Evolutionary conservation across 2,888 invertebrate species (phyloP), one percentile per base, ranked within the genome.

Genomic region (Melinopterus prodromus): DNA sequence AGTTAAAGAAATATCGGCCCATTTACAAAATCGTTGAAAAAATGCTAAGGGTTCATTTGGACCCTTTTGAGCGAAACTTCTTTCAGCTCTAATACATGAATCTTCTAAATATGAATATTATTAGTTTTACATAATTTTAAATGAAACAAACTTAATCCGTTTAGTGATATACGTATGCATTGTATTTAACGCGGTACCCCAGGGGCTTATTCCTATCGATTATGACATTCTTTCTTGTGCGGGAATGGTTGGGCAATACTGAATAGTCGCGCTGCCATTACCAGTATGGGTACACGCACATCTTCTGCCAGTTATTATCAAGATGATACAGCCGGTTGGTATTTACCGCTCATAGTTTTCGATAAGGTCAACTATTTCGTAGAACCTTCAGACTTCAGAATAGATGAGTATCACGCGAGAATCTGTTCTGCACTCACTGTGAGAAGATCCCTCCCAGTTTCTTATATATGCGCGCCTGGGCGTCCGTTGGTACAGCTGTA

Each of bases 281-380:
- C 53, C 5, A 53, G 53, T 53, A 12, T 53, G 53, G 53, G 53
- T 53, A 2, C 53, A 53, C 53, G 53, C 53, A 53, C 53, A 53
- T 53, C 53, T 53, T 53, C 53, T 53, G 53, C 53, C 7, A 53
- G 53, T 53, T 53, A 53, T 53, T 53, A 53, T 74, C 71, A n/a
- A 74, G 74, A 74, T 74, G 74, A 74, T 36, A 36, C 74, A 35
- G 37, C 37, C 74, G 26, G 35, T 36, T 74, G 74, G 74, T 74
- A 74, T 74, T 74, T 74, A 26, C 71, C 35, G 37, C 15, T 74
- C 74, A 74, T 74, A 26, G 53, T 53, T 53, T 35, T 35, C 35
- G 74, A 74, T 74, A 74, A 74, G 74, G 74, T 74, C 36, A 74
- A 74, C 74, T 74, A 74, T 74, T 74, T 74, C 35, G 74, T 74